Conservation (phyloP, 35 echinoderm and acorn worm species). For the Ophioderma brevispina region DNA sequence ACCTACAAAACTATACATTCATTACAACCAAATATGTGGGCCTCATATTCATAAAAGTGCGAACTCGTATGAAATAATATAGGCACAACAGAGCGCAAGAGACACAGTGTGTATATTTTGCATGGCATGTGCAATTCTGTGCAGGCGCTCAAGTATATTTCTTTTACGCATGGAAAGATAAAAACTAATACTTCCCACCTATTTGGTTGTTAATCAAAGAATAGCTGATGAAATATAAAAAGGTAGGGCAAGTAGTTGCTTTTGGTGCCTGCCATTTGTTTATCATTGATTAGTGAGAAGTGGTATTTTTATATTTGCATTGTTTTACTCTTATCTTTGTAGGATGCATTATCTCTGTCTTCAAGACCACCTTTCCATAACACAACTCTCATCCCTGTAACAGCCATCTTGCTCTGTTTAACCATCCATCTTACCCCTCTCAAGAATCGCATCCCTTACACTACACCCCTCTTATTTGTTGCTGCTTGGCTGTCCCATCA, state of each 20-base stretch:
- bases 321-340: not conserved
- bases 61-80: too few species aligned
- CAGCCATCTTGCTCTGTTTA: constrained; percentile 27
- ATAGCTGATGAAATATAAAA: too few species aligned
- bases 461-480: constrained; percentile 26
- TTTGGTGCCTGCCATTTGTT: not conserved
- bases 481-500: constrained; percentile 61
- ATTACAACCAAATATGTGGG: too few species aligned
- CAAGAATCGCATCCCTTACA: constrained; percentile 25
- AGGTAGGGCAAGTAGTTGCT: not conserved
- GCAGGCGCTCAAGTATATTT: too few species aligned
- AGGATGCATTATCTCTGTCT: constrained; percentile 50
- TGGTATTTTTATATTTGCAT: not conserved
- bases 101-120: too few species aligned
- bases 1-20: too few species aligned
- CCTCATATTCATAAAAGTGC: too few species aligned
- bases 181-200: too few species aligned
- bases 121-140: too few species aligned
- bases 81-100: too few species aligned
- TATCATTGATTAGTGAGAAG: not conserved
- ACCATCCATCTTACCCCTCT: not conserved
- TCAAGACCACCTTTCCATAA: constrained; percentile 44
- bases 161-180: too few species aligned
- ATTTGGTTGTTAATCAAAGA: too few species aligned
- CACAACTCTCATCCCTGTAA: constrained; percentile 55